phyloP scores from a whole-genome alignment of 2,888 invertebrate species.

The Laspeyria flexula region DNA sequence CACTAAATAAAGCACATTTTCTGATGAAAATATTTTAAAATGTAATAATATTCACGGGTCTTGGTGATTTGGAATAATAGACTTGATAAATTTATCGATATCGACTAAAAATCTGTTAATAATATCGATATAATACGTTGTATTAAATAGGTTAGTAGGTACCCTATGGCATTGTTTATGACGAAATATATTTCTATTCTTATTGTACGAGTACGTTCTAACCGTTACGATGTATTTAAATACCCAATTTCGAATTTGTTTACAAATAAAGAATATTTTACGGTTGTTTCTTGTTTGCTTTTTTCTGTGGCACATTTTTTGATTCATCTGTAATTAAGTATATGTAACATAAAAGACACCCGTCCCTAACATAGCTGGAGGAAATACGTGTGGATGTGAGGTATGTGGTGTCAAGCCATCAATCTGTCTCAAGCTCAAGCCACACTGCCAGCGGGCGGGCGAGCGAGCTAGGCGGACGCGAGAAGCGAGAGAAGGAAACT shows the following conservation, averaged over 20 bases:
- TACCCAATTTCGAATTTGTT: conserved; percentile 62
- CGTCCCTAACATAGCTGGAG: too few species aligned
- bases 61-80: conserved; percentile 21
- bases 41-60: background rate
- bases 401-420: too few species aligned
- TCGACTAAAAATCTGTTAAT: conserved; percentile 11
- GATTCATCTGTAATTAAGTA: too few species aligned
- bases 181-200: conserved; percentile 41
- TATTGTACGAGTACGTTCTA: conserved; percentile 29
- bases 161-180: conserved; percentile 29
- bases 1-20: background rate
- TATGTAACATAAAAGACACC: too few species aligned
- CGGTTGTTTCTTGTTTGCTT: conserved; percentile 46
- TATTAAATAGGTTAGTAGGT: conserved; percentile 24
- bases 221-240: conserved; percentile 33
- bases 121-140: conserved; percentile 22
- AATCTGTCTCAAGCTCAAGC: too few species aligned
- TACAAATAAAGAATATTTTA: conserved; percentile 75
- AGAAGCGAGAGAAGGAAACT: too few species aligned
- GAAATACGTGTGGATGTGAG: too few species aligned
- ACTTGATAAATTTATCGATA: conserved; percentile 9
- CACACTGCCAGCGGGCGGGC: too few species aligned
- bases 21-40: background rate
- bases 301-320: background rate
- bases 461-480: too few species aligned